Evolutionary conservation across 2,888 invertebrate species (phyloP), one percentile per base, ranked within the genome.

Genomic region (Carpatolechia fugitivella): DNA sequence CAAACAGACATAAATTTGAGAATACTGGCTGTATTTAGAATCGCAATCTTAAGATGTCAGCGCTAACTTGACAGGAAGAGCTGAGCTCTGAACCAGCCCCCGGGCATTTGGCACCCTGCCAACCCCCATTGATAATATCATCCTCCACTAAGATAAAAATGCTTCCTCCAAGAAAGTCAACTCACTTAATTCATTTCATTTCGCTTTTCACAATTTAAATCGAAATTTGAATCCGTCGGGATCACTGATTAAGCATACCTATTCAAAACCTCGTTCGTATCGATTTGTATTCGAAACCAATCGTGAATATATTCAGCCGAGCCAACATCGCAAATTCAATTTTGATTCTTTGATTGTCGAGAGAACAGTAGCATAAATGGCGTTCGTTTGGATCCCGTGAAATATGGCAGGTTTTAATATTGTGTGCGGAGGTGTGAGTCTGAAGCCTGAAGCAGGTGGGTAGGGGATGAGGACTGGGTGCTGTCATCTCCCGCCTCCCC

Each of bases 341-440:
- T 78, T 76, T 74, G 73, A 74, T 73, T 74, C 64, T 70, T 74
- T 75, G 76, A 78, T 80, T 79, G 75, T 75, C 70, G 68, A 68
- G 69, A 77, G 74, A 76, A 75, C 69, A 74, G 68, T 68, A 66
- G 72, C 72, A 71, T 72, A 80, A 79, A 76, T 76, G 78, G 76
- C 74, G 76, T 65, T 78, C 72, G 72, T 66, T 40, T 63, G 69
- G 68, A 69, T 73, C 72, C 71, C 68, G 75, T 81, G 73, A 82
- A 84, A 82, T 85, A 83, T 77, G 74, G 75, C 70, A 72, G 76
- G 75, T 83, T 85, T 82, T 80, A 80, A 81, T 79, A 81, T 76
- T 70, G 67, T 71, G 66, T 71, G 69, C 67, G 66, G 66, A 59
- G 69, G 76, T 72, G 75, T 69, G 76, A 70, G 74, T 69, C 64